phyloP scores from a whole-genome alignment of 2,113 vertebrate species.

The Hystrix brachyura region DNA sequence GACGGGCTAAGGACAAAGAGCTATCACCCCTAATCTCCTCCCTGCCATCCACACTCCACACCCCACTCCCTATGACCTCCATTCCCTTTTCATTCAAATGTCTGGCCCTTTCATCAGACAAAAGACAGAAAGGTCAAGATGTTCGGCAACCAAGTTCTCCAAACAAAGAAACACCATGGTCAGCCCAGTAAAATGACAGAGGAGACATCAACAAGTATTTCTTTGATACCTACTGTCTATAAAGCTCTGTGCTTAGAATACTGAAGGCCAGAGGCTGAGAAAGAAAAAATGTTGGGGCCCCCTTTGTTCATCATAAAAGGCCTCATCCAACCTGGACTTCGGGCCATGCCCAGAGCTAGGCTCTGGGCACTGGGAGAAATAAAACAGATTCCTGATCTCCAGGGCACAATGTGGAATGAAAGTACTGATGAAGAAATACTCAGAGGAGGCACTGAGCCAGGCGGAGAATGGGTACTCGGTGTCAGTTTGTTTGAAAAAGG shows the following conservation, averaged over 20 bases:
- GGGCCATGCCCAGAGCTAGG: not conserved
- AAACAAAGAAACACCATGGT: not conserved
- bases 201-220: not conserved
- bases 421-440: not conserved
- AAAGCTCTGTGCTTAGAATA: not conserved
- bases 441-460: not conserved
- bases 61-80: rapidly evolving
- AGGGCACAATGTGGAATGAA: not conserved
- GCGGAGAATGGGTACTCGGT: not conserved
- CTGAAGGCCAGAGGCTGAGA: not conserved
- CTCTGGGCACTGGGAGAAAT: not conserved
- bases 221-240: not conserved
- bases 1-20: not conserved
- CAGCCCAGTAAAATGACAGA: not conserved
- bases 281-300: not conserved
- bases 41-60: rapidly evolving
- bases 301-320: not conserved
- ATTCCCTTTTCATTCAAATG: not conserved
- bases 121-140: not conserved
- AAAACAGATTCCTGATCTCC: not conserved
- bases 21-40: no score
- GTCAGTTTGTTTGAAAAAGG: not conserved
- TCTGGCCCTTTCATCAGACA: not conserved
- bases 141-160: not conserved
- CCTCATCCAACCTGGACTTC: not conserved